Percentiles rank a stretch among this genome's conserved stretches.
These are phyloP conservation scores for Subanguina moxae DNA, from an alignment of 1,140 invertebrate genomes.

Conservation along the genomic window DNA sequence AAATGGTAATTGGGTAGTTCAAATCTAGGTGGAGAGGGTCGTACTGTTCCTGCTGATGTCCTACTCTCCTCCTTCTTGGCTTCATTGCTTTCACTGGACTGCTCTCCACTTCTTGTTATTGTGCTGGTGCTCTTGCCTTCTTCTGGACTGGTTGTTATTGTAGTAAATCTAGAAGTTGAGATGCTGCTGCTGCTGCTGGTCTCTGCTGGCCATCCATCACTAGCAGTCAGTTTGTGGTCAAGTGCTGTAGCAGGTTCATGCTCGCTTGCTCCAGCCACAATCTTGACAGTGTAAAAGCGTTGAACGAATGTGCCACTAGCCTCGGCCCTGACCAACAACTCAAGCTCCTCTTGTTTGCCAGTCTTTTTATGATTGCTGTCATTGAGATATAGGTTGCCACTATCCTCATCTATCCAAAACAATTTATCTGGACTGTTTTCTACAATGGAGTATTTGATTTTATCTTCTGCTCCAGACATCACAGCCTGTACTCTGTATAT, in stretches of 20 bases:
- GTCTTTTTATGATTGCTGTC: not conserved
- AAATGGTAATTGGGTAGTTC: slow-evolving; percentile 24
- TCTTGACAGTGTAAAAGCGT: too few species aligned
- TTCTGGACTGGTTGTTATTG: too few species aligned
- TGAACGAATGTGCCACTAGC: not conserved
- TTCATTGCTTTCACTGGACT: not conserved
- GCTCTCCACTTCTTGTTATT: not conserved
- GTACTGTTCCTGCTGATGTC: not conserved
- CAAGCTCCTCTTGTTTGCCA: not conserved
- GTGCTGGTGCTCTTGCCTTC: too few species aligned
- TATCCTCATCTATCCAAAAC: not conserved
- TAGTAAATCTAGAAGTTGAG: too few species aligned
- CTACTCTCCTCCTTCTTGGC: not conserved
- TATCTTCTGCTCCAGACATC: not conserved
- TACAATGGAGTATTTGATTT: not conserved
- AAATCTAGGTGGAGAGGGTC: slow-evolving; percentile 3
- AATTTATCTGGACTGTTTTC: not conserved
- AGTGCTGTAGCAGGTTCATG: too few species aligned
- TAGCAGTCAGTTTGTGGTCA: too few species aligned
- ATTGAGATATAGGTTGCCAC: not conserved
- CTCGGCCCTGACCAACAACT: not conserved
- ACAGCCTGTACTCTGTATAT: not conserved
- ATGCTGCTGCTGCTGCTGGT: too few species aligned
- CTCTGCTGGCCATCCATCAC: too few species aligned
- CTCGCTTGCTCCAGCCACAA: too few species aligned